Evolutionary conservation across 2,113 vertebrate genomes (phyloP).

Genomic region (Potamarius usumacintae): DNA sequence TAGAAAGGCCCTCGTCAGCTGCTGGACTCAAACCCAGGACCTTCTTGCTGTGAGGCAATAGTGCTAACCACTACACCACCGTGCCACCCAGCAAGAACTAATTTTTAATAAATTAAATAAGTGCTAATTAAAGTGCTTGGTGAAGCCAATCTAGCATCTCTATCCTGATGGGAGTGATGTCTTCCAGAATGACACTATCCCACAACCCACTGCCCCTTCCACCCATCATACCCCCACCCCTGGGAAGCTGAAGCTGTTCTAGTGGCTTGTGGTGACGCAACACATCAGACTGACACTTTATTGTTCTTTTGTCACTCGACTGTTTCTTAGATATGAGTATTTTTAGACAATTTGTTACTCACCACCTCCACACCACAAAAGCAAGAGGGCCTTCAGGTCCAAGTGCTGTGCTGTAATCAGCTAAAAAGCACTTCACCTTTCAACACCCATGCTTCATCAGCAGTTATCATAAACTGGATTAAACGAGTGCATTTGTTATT

Average conservation of each 20-base stretch:
- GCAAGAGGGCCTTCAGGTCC: background rate
- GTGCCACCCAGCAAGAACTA: background rate
- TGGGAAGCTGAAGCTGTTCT: background rate
- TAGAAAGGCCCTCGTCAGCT: too few relatives aligned
- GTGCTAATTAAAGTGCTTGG: background rate
- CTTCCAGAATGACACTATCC: background rate
- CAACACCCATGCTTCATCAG: constrained; percentile 15
- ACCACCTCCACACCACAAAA: background rate
- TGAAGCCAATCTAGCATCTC: background rate
- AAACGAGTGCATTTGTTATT: constrained; percentile 17
- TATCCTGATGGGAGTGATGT: background rate
- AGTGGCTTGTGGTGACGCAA: background rate
- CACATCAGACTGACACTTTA: background rate
- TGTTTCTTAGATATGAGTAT: background rate
- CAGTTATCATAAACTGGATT: constrained; percentile 30
- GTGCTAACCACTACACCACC: too few relatives aligned
- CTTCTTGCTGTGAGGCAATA: too few relatives aligned
- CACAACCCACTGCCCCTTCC: background rate
- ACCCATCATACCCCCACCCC: background rate
- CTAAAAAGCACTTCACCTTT: constrained; percentile 12
- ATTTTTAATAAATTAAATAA: background rate
- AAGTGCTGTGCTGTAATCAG: constrained; percentile 10
- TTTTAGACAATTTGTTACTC: background rate
- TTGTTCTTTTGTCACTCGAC: background rate
- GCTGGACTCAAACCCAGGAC: too few relatives aligned